phyloP scores from a whole-genome alignment of 2,113 vertebrate species.

The Sinocyclocheilus rhinocerous region DNA sequence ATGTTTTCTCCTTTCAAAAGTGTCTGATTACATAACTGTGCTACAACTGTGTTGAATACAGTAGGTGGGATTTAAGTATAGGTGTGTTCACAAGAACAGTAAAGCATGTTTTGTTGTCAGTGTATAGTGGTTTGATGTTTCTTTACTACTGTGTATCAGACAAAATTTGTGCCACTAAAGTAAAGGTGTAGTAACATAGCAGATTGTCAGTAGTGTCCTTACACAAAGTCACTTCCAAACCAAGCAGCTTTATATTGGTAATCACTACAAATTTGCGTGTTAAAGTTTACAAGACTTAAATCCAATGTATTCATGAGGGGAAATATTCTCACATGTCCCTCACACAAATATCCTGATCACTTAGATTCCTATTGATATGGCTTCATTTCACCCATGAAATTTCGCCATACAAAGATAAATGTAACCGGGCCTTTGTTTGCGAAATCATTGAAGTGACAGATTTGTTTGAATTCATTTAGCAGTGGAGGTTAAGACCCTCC shows the following conservation, averaged over 20 bases:
- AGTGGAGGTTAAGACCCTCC: slow-evolving; percentile 1
- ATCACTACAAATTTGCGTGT: not conserved
- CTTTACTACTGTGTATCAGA: not conserved
- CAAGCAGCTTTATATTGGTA: not conserved
- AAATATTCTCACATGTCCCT: not conserved
- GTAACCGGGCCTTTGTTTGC: not conserved
- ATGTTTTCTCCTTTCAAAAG: not conserved
- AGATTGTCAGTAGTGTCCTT: not conserved
- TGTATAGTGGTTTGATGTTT: not conserved
- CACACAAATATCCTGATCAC: not conserved
- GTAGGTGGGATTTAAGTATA: not conserved
- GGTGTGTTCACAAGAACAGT: not conserved
- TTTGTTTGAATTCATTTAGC: not conserved
- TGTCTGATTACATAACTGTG: slow-evolving; percentile 16
- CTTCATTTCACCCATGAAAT: not conserved
- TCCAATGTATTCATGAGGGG: not conserved
- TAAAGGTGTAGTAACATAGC: not conserved
- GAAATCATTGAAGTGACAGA: not conserved
- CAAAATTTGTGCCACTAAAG: not conserved
- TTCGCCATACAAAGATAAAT: not conserved
- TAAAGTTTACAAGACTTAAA: not conserved
- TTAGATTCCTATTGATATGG: not conserved
- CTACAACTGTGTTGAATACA: not conserved
- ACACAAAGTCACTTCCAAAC: not conserved
- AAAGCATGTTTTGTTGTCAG: not conserved